phyloP scores from a whole-genome alignment of 2,113 vertebrate genomes.

The Gopherus flavomarginatus region DNA sequence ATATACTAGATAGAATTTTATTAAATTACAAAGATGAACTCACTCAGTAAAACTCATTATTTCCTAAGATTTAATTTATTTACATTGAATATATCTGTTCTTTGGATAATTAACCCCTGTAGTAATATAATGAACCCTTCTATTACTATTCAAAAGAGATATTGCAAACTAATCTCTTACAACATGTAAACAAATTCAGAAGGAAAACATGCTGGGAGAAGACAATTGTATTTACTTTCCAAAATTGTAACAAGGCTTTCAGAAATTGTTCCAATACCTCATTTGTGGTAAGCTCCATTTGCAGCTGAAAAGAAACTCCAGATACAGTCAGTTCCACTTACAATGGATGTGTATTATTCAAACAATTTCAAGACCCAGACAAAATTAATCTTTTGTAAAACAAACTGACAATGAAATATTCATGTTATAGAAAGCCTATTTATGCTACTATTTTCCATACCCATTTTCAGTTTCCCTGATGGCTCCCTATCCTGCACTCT shows the following conservation, averaged over 20 bases:
- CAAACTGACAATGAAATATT: neutral
- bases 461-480: neutral
- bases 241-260: neutral
- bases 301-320: neutral
- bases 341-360: neutral
- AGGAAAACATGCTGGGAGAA: neutral
- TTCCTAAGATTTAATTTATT: conserved; percentile 44
- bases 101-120: neutral
- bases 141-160: neutral
- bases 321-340: neutral
- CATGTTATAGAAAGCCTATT: neutral
- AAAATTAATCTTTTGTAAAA: neutral
- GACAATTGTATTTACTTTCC: neutral
- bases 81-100: conserved; percentile 15
- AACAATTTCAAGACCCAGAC: neutral
- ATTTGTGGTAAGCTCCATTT: neutral
- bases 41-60: conserved; percentile 43
- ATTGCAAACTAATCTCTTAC: neutral
- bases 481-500: neutral
- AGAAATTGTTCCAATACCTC: neutral
- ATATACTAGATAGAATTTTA: conserved; percentile 24
- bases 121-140: conserved; percentile 11
- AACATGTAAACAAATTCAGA: neutral
- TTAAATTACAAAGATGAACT: conserved; percentile 40
- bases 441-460: neutral